A percentile compares a stretch with the other conserved stretches of the same genome.
Conservation (phyloP, 2,888 invertebrate genomes). For the Aethes cnicana region DNA sequence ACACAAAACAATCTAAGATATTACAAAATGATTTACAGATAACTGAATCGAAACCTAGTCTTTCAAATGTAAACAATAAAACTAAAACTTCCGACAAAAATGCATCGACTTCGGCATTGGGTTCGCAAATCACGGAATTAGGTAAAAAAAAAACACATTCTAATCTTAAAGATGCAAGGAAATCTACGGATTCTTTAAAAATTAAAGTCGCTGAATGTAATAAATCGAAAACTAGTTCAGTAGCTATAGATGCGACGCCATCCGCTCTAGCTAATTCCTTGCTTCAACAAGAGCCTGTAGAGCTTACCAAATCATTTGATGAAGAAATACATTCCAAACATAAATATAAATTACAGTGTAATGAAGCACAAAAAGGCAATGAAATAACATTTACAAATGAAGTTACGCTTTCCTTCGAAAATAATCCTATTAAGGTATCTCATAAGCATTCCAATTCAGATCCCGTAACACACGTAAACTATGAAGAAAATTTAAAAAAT, state of each 20-base stretch:
- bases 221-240: constrained; percentile 86
- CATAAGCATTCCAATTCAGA: constrained; percentile 87
- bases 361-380: constrained; percentile 37
- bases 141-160: constrained; percentile 59
- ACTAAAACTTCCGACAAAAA: constrained; percentile 73
- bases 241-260: constrained; percentile 90
- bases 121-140: constrained; percentile 67
- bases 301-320: constrained; percentile 86
- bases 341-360: constrained; percentile 56
- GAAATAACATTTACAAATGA: constrained; percentile 60
- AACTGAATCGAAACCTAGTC: constrained; percentile 47
- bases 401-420: constrained; percentile 61
- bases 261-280: constrained; percentile 87
- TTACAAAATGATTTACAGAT: constrained; percentile 42
- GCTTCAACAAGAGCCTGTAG: constrained; percentile 89
- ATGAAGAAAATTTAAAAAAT: constrained; percentile 63
- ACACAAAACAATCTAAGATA: constrained; percentile 54
- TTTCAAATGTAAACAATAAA: constrained; percentile 45
- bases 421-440: constrained; percentile 75
- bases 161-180: constrained; percentile 53
- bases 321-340: constrained; percentile 60
- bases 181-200: constrained; percentile 73
- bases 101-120: constrained; percentile 72
- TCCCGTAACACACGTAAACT: constrained; percentile 84
- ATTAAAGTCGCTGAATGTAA: constrained; percentile 67